Base-by-base conservation (phyloP, 2,888 invertebrate genomes). In the Macaria liturata region DNA sequence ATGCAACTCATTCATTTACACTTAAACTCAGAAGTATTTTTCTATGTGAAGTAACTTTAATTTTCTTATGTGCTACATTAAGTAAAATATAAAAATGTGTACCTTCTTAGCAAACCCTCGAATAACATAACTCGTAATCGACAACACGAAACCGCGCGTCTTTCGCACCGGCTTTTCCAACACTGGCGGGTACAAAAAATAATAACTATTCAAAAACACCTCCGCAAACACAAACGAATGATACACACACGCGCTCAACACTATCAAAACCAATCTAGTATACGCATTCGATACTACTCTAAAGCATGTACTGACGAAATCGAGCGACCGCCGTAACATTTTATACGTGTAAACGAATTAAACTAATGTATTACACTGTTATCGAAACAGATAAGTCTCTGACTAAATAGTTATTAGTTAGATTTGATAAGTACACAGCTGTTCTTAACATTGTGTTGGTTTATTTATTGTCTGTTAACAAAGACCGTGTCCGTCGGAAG, bases 221-320 rank as follows among this genome's bases (percentile, higher is more conserved):
- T 91, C 91, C 5, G 76, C 81, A 6, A 89, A 67, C 58, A 91
- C 82, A 66, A 91, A 91, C 31, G 74, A 69, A 57, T 91, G 88
- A 44, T 89, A 91, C 34, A 91, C 75, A 55, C 74, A 75, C 2
- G 86, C 83, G 71, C 84, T 86, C 6, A 89, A 50, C 58, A 90
- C 61, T 55, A 91, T 78, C 54, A 91, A 69, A 9, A 87, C 65
- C 0, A 81, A 67, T 6, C 89, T 75, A 0, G 88, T 88, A 3
- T 80, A 70, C 40, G 83, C 64, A 59, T 84, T 83, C 1, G 84
- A 67, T 32, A 79, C 68, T 1, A 67, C 72, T 59, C 87, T 84
- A 39, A 87, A 77, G 70, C 80, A 85, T 39, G 77, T 70, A 59
- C 67, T 74, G 46, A 70, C 71, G 34, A 83, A 4, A 58, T 73